These are phyloP conservation scores for Manduca sexta DNA, from an alignment of 1,140 invertebrate genomes.

Conservation along the genomic window DNA sequence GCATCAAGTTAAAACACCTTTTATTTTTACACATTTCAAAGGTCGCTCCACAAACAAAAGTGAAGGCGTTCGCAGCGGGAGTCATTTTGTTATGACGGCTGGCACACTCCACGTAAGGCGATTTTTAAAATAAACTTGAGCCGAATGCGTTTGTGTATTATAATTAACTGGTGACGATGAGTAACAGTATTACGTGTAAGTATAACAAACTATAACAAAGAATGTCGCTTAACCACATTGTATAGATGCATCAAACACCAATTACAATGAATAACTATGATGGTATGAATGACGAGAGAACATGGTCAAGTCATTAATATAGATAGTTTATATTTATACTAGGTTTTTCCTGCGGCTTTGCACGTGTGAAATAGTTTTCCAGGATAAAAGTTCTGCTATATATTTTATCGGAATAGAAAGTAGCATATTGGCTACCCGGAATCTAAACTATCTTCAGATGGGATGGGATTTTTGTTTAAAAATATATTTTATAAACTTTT, in stretches of 20 bases:
- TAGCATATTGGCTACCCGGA: too few species aligned
- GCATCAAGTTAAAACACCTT: too few species aligned
- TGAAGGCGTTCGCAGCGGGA: conserved; percentile 12
- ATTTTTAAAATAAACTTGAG: conserved; percentile 9
- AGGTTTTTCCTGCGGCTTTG: too few species aligned
- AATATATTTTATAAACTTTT: too few species aligned
- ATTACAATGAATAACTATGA: background rate
- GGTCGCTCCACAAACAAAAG: background rate
- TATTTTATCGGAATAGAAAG: too few species aligned
- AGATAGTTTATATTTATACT: too few species aligned
- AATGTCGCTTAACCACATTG: background rate
- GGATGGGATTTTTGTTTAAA: too few species aligned
- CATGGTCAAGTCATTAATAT: background rate
- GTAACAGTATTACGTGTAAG: background rate
- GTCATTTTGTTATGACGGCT: conserved; percentile 11
- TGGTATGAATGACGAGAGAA: background rate
- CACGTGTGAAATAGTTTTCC: too few species aligned
- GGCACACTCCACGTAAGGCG: background rate
- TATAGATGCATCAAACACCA: background rate
- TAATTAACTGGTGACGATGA: background rate
- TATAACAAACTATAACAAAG: background rate
- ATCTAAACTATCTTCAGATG: too few species aligned
- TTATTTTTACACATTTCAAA: too few species aligned
- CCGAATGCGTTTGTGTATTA: conserved; percentile 5
- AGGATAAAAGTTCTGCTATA: too few species aligned